Percentiles rank a stretch among this genome's conserved stretches.
phyloP scores from a whole-genome alignment of 2,797 vertebrate species.

The Onychomys torridus region DNA sequence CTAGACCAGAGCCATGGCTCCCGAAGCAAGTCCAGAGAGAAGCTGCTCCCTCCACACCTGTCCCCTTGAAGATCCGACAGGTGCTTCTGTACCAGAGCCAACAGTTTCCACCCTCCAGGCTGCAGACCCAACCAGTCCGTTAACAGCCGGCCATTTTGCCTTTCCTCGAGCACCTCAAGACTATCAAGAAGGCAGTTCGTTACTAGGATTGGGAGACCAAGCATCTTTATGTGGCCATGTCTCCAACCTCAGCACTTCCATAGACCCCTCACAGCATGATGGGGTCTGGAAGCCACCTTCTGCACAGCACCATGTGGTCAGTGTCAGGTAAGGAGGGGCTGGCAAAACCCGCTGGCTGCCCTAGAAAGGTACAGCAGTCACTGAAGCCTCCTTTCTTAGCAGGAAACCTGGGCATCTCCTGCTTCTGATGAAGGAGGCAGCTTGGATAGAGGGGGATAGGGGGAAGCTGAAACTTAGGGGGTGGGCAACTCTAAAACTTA shows the following conservation, averaged over 20 bases:
- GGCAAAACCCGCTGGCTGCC: not conserved
- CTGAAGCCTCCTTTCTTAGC: not conserved
- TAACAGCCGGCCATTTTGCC: constrained; percentile 80
- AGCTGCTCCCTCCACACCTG: constrained; percentile 88
- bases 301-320: constrained; percentile 92
- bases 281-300: constrained; percentile 88
- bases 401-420: not conserved
- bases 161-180: constrained; percentile 85
- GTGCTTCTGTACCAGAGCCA: constrained; percentile 64
- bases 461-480: not conserved
- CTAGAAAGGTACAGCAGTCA: not conserved
- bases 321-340: constrained; percentile 91
- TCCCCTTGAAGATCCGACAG: constrained; percentile 85
- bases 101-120: constrained; percentile 83
- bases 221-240: constrained; percentile 86
- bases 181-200: constrained; percentile 78
- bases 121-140: constrained; percentile 83
- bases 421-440: not conserved
- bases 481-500: constrained; percentile 20
- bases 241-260: constrained; percentile 86
- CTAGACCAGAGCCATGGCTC: constrained; percentile 63
- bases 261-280: constrained; percentile 86
- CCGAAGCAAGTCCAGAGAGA: constrained; percentile 86
- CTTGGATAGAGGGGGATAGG: not conserved
- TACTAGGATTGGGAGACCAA: constrained; percentile 85